Base-by-base conservation (phyloP, 1,140 invertebrate species). In the Trachymyrmex cornetzi region DNA sequence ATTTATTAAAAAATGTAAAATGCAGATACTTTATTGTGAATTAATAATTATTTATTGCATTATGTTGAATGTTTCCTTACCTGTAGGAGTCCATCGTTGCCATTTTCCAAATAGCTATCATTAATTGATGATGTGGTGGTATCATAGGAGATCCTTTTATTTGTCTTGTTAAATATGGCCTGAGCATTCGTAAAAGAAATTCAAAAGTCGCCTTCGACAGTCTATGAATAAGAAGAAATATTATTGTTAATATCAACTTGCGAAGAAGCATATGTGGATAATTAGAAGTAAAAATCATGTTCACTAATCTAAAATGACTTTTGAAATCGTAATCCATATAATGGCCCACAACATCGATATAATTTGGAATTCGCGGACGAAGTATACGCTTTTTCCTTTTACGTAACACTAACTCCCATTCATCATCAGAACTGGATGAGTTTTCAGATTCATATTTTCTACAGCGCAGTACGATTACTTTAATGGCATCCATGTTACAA, bases 311-410 rank as follows among this genome's bases (percentile, higher is more conserved):
- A 50, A 69, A 69, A 69, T 69, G 38, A 48, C 66, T 69, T n/a
- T 69, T 69, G 5, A 69, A 88, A 27, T 27, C 27, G 27, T 27
- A 27, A 27, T 96, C 64, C 19, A 38, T 38, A 30, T 66, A 66
- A 12, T 19, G 0, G 6, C 2, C 19, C 6, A 66, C 64, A 66
- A 66, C 64, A 34, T 7, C 0, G 14, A n/a, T n/a, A 34, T 66
- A 66, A 66, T 66, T 34, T 12, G 19, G 27, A 66, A 34, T 34
- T 34, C 63, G 63, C 5, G 63, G 30, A 5, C 30, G 16, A 66
- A 12, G 30, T 66, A 16, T 63, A 63, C 61, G 27, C 61, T 63
- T 30, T 63, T 63, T 11, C 4, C 3, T 30, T 63, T 63, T n/a
- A 63, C 12, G 14, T 30, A 63, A 16, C 0, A 63, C 4, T 27